Evolutionary conservation across 1,140 invertebrate genomes (phyloP), one percentile per base, ranked within the genome.

Genomic region (Drosophila baimaii): DNA sequence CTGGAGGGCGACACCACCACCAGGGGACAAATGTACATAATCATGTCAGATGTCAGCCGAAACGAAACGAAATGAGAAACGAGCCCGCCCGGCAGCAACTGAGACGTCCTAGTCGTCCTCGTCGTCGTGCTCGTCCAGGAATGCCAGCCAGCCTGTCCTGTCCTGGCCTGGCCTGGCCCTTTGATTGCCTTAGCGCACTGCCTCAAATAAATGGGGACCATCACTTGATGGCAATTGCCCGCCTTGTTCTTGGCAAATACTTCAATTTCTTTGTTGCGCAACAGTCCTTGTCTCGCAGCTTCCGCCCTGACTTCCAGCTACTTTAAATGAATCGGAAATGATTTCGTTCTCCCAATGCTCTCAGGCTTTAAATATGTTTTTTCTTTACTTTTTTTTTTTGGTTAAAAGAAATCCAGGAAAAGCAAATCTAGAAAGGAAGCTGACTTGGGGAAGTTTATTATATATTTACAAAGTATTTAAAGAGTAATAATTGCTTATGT

Each of bases 1-100:
- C 51, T 15, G n/a, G n/a, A 2, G 10, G 51, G 46, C 49, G 49
- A 47, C 71, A 75, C 61, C 74, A 75, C 61, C 74, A 66, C 69
- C 69, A 61, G 64, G 56, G 77, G 86, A 86, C 82, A 89, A 86
- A 86, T 88, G 79, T 83, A 86, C 79, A 83, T 86, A 86, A 86
- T 86, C 82, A 86, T 88, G 82, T 86, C 83, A 86, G 86, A 83
- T 88, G 82, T 86, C 83, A 86, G 83, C 59, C 61, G 54, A 73
- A 84, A 77, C 77, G 81, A 76, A 76, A 66, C 73, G 73, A 77
- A 77, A 77, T 77, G 47, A 66, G 54, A 46, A 68, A 76, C 74
- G 57, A 65, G 59, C 44, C 72, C 27, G 54, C 31, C 27, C 27
- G 27, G 15, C 46, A 15, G 61, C 31, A 55, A 65, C 44, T 55